phyloP scores from a whole-genome alignment of 2,797 vertebrate genomes.

The Glyptemys insculpta region DNA sequence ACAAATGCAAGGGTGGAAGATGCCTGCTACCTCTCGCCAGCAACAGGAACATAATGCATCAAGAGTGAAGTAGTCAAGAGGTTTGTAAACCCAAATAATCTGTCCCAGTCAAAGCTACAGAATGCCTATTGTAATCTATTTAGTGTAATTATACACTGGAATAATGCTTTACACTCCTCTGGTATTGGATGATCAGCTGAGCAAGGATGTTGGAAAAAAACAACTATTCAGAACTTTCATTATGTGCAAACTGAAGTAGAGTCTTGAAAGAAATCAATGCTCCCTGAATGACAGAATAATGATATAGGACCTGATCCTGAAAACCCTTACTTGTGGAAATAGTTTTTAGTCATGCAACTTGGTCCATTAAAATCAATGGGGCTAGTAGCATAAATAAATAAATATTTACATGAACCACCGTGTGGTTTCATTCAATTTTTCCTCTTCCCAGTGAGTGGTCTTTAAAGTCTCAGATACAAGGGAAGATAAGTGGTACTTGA shows the following conservation, averaged over 20 bases:
- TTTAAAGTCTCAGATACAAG: background rate
- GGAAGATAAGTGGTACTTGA: background rate
- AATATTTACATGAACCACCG: background rate
- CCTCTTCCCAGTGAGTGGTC: background rate
- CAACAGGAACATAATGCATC: background rate
- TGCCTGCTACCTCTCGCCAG: background rate
- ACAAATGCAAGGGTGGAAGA: background rate
- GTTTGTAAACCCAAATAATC: rapidly evolving
- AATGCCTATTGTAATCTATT: background rate
- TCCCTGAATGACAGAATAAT: background rate
- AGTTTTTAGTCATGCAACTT: background rate
- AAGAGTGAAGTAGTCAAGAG: background rate
- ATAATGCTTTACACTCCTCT: background rate
- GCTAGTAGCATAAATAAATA: background rate
- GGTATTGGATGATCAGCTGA: background rate
- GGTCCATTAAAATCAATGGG: background rate
- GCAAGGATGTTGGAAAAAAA: background rate
- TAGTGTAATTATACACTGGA: background rate
- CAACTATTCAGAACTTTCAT: slow-evolving; percentile 10
- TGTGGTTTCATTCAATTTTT: background rate
- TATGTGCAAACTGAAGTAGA: background rate
- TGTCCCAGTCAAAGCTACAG: background rate
- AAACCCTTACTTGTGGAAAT: background rate
- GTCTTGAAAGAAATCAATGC: slow-evolving; percentile 5
- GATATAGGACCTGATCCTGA: background rate